A percentile compares a stretch with the other conserved stretches of the same genome.
Conservation (phyloP, 2,888 invertebrate genomes). For the Dryobotodes eremita region DNA sequence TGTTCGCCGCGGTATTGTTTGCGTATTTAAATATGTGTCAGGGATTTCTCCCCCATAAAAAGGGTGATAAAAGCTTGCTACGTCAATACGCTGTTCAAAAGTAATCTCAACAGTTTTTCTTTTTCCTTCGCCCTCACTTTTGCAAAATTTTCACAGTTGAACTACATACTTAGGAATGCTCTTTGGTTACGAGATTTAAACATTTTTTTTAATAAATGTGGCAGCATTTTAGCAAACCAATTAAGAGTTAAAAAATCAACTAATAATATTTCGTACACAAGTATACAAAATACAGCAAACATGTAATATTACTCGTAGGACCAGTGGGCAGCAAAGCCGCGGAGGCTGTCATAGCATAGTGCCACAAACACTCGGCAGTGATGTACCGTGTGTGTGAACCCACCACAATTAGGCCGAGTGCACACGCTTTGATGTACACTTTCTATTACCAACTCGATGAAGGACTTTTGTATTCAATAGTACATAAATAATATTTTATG, state of each 20-base stretch:
- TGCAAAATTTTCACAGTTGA: constrained; percentile 64
- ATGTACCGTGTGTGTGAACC: constrained; percentile 31
- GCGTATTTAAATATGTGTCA: constrained; percentile 90
- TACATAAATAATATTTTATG: constrained; percentile 8
- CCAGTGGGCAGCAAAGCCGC: constrained; percentile 43
- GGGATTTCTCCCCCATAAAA: constrained; percentile 87
- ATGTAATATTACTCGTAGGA: neutral
- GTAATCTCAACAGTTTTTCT: constrained; percentile 87
- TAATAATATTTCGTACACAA: neutral
- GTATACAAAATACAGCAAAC: neutral
- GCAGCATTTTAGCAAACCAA: neutral
- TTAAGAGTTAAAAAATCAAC: neutral
- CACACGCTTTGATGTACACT: constrained; percentile 7
- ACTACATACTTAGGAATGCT: constrained; percentile 42
- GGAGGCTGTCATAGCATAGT: constrained; percentile 49
- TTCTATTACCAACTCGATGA: constrained; percentile 19
- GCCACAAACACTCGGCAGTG: constrained; percentile 62
- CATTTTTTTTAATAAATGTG: constrained; percentile 26
- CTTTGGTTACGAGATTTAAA: constrained; percentile 38
- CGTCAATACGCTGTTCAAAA: constrained; percentile 88
- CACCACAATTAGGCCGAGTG: constrained; percentile 63
- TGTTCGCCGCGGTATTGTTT: constrained; percentile 84
- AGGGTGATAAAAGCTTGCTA: constrained; percentile 89
- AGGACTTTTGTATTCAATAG: constrained; percentile 23
- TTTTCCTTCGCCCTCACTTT: constrained; percentile 69